Percentiles rank a stretch among this genome's conserved stretches.
Conservation (phyloP, 2,888 invertebrate genomes). For the Rugalucina vietnamica region DNA sequence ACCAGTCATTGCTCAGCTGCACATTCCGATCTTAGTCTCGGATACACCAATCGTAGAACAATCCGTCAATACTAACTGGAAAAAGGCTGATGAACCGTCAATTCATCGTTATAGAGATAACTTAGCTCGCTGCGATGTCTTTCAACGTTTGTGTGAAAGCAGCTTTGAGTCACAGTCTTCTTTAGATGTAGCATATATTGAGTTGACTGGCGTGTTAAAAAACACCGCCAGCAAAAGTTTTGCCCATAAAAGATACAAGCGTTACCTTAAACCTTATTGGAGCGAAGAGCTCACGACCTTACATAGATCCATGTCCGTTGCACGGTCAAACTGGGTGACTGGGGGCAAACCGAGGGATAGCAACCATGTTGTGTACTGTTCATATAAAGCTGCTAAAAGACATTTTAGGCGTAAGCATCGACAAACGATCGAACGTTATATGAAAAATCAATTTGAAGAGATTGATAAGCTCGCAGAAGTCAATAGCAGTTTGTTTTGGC, state of each 20-base stretch:
- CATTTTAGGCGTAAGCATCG: background rate
- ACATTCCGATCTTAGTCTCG: too few species aligned
- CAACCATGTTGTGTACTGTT: background rate
- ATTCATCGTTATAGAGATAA: too few species aligned
- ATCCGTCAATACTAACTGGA: too few species aligned
- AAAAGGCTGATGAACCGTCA: too few species aligned
- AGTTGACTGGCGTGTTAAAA: too few species aligned
- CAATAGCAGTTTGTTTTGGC: background rate
- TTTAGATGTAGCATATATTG: too few species aligned
- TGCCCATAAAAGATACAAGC: background rate
- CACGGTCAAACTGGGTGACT: background rate
- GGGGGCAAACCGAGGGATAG: slow-evolving; percentile 9
- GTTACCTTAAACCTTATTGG: background rate
- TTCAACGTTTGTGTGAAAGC: too few species aligned
- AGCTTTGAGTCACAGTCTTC: too few species aligned
- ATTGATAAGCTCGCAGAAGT: background rate
- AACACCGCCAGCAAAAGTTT: background rate
- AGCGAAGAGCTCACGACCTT: background rate
- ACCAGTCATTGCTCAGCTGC: too few species aligned
- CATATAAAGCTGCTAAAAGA: slow-evolving; percentile 20
- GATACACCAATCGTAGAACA: too few species aligned
- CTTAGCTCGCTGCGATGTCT: too few species aligned
- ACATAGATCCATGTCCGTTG: background rate
- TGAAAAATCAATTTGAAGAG: background rate
- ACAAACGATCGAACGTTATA: background rate